Conservation (phyloP, 2,113 vertebrate genomes). For the Elgaria multicarinata region DNA sequence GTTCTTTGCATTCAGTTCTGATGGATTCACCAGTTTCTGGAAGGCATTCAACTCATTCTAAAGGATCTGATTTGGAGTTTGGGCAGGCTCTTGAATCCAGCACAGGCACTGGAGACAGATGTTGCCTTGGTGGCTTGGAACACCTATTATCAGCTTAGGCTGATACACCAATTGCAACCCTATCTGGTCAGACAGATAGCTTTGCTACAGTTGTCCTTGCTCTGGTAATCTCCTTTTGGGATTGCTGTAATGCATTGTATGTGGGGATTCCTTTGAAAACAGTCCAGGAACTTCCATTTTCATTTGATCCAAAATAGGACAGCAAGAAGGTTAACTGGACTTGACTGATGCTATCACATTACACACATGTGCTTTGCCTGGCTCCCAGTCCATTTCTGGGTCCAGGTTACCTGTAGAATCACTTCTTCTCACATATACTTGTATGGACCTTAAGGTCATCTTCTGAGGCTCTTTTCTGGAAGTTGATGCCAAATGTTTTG, state of each 20-base stretch:
- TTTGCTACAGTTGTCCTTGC: not conserved
- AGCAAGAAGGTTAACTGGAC: not conserved
- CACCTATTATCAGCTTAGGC: not conserved
- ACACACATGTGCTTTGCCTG: not conserved
- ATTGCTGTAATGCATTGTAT: not conserved
- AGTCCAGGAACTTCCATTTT: not conserved
- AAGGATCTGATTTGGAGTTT: not conserved
- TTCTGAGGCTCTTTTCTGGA: not conserved
- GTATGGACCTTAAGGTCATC: not conserved
- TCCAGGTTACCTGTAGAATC: not conserved
- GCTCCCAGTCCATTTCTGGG: not conserved
- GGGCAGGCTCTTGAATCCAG: not conserved
- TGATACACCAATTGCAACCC: not conserved
- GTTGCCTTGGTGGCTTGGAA: not conserved
- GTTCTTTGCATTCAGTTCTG: not conserved
- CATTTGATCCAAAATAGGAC: not conserved
- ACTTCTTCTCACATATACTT: not conserved
- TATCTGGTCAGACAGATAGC: not conserved
- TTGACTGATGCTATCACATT: not conserved
- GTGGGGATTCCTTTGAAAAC: not conserved
- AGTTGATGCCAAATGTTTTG: not conserved
- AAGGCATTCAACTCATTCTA: too few species aligned
- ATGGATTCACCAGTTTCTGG: not conserved
- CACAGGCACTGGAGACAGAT: not conserved
- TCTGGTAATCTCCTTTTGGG: not conserved